phyloP scores from a whole-genome alignment of 1,140 invertebrate genomes.

The Papilio polyxenes region DNA sequence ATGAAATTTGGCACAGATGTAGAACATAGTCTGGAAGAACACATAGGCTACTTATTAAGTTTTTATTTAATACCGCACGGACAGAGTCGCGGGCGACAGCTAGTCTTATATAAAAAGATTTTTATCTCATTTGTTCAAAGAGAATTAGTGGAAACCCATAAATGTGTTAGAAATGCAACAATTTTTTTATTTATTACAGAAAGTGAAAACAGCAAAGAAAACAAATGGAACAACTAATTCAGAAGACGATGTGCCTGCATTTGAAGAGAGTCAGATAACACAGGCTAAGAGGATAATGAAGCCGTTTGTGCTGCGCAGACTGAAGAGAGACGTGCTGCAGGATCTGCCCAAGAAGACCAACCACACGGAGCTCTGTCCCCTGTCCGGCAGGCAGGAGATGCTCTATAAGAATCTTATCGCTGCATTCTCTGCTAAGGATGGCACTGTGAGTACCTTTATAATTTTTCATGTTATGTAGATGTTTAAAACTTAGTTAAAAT shows the following conservation, averaged over 20 bases:
- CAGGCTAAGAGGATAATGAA: constrained; percentile 98
- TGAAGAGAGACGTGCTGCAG: constrained; percentile 92
- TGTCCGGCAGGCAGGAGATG: constrained; percentile 86
- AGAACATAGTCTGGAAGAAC: too few relatives aligned
- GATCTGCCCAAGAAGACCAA: constrained; percentile 91
- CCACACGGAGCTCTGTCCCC: constrained; percentile 81
- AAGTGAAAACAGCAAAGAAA: constrained; percentile 69
- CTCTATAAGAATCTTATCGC: constrained; percentile 89
- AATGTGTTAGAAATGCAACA: not conserved
- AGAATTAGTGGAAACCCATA: too few relatives aligned
- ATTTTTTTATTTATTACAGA: constrained; percentile 54
- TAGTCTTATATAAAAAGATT: too few relatives aligned
- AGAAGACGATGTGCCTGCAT: constrained; percentile 85
- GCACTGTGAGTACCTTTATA: constrained; percentile 75
- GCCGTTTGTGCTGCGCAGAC: constrained; percentile 95
- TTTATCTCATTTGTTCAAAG: too few relatives aligned
- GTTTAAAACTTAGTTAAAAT: not conserved
- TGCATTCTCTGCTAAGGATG: constrained; percentile 85
- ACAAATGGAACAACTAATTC: constrained; percentile 47
- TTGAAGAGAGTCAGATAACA: constrained; percentile 93
- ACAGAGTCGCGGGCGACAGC: too few relatives aligned
- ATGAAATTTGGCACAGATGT: too few relatives aligned
- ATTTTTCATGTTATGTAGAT: too few relatives aligned
- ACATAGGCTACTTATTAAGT: too few relatives aligned
- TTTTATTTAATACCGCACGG: too few relatives aligned